Evolutionary conservation across 2,113 vertebrate genomes (phyloP).

Genomic region (Rhombomys opimus): DNA sequence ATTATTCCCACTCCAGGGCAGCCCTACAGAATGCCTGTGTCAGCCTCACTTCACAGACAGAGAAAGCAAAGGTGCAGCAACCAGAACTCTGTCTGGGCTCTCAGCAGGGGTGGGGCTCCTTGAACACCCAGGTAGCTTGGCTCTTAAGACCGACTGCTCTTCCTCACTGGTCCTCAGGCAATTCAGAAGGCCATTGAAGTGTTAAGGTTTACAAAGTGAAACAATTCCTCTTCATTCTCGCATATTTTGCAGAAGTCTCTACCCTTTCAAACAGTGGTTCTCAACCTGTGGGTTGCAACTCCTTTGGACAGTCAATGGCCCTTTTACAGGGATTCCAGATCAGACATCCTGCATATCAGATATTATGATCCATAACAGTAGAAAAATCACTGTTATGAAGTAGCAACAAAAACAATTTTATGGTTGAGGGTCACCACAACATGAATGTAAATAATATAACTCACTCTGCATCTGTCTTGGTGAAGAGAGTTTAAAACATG

Average conservation of each 20-base stretch:
- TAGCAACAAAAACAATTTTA: not conserved
- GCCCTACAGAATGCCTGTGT: not conserved
- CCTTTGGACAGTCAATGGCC: not conserved
- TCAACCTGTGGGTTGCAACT: not conserved
- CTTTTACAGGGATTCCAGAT: not conserved
- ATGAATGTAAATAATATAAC: not conserved
- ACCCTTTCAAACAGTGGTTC: not conserved
- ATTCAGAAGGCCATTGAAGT: not conserved
- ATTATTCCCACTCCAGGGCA: not conserved
- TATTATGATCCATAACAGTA: not conserved
- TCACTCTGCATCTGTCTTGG: not conserved
- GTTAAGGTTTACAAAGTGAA: not conserved
- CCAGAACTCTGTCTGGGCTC: not conserved
- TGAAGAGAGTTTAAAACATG: slow-evolving; percentile 35
- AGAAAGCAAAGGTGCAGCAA: not conserved
- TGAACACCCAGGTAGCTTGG: not conserved
- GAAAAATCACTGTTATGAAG: not conserved
- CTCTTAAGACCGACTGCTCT: not conserved
- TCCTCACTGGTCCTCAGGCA: not conserved
- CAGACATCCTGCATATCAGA: not conserved
- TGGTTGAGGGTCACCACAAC: not conserved
- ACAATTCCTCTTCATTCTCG: slow-evolving; percentile 25
- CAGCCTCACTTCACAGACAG: slow-evolving; percentile 2
- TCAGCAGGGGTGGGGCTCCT: not conserved
- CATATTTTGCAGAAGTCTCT: not conserved